Percentiles rank a stretch among this genome's conserved stretches.
These are phyloP conservation scores for Ptilodon capucinus DNA, from an alignment of 2,888 invertebrate genomes.

Conservation along the genomic window DNA sequence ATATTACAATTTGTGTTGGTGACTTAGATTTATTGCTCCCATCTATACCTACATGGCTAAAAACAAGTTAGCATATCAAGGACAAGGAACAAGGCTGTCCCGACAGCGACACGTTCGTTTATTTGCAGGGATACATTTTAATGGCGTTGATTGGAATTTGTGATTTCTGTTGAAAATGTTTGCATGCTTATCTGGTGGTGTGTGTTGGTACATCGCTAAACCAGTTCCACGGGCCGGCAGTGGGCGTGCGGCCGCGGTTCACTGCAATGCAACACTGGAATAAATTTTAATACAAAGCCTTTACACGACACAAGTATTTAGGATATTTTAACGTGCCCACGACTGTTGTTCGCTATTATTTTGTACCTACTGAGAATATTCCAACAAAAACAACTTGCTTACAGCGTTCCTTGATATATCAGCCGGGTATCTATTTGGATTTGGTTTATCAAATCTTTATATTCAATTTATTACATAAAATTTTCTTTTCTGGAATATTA, in stretches of 20 bases:
- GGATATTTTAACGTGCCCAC: conserved; percentile 24
- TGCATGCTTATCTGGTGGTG: conserved; percentile 28
- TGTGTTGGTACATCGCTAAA: conserved; percentile 45
- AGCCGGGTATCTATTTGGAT: too few species aligned
- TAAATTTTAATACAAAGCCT: conserved; percentile 52
- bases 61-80: not conserved
- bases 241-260: conserved; percentile 58
- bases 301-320: conserved; percentile 25
- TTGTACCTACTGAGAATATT: not conserved
- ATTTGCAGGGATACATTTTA: conserved; percentile 27
- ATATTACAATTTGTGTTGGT: too few species aligned
- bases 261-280: conserved; percentile 62
- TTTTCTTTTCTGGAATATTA: too few species aligned
- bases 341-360: conserved; percentile 3
- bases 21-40: too few species aligned
- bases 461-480: not conserved
- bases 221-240: conserved; percentile 49
- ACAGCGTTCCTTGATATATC: too few species aligned
- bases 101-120: conserved; percentile 3
- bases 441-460: too few species aligned
- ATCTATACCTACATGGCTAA: too few species aligned
- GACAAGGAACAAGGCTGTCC: not conserved
- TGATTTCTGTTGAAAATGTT: conserved; percentile 54
- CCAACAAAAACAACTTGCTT: too few species aligned
- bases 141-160: conserved; percentile 55